A percentile compares a stretch with the other conserved stretches of the same genome.
Conservation (phyloP, 2,113 vertebrate species). For the Dicaeum eximium region DNA sequence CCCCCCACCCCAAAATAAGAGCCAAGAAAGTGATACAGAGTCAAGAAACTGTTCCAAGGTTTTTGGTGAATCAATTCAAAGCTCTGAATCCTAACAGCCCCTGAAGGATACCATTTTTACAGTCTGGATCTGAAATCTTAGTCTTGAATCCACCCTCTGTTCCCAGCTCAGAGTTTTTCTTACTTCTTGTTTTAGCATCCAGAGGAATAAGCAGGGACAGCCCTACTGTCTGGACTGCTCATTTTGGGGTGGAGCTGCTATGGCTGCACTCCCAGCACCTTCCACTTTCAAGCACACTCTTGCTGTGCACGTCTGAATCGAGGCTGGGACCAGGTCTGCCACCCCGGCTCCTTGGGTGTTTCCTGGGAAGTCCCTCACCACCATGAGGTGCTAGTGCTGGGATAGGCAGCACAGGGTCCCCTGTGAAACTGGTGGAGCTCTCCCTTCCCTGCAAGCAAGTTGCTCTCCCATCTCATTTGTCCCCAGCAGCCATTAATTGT, state of each 20-base stretch:
- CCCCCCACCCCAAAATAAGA: not conserved
- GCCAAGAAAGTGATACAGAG: slow-evolving; percentile 1
- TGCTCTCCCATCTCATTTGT: not conserved
- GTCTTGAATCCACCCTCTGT: not conserved
- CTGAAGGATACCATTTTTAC: not conserved
- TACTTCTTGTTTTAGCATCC: not conserved
- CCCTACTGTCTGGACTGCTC: not conserved
- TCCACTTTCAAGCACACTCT: not conserved
- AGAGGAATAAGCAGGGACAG: not conserved
- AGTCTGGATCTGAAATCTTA: not conserved
- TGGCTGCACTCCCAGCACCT: not conserved
- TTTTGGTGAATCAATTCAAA: not conserved
- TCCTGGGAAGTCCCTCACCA: fast-evolving
- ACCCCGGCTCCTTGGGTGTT: fast-evolving
- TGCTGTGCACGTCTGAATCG: fast-evolving
- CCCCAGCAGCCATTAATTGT: slow-evolving; percentile 47
- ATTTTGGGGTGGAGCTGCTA: not conserved
- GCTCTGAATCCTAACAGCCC: not conserved
- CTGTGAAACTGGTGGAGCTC: not conserved
- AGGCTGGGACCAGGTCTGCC: not conserved
- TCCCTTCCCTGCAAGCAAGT: not conserved
- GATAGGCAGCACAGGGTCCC: fast-evolving
- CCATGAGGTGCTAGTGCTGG: fast-evolving
- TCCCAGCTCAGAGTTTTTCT: not conserved
- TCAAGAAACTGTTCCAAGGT: not conserved